These are phyloP conservation scores for Notodonta dromedarius DNA, from an alignment of 2,888 invertebrate genomes.

Conservation along the genomic window DNA sequence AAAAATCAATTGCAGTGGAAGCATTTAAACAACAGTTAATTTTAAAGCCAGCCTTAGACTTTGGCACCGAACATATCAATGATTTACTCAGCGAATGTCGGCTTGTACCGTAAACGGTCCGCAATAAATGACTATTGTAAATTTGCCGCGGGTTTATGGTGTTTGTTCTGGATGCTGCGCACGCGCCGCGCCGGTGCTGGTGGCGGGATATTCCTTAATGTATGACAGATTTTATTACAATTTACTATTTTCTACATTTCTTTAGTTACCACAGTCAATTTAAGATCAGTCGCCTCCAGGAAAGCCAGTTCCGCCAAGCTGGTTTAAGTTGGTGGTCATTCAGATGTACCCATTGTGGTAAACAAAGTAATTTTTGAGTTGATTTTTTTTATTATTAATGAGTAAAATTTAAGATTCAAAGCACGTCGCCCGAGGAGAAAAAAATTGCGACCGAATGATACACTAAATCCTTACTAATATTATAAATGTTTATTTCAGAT, in stretches of 20 bases:
- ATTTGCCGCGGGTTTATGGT: constrained; percentile 64
- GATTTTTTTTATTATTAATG: too few relatives aligned
- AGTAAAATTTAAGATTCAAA: too few relatives aligned
- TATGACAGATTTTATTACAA: background rate
- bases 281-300: too few relatives aligned
- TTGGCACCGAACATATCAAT: background rate
- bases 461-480: too few relatives aligned
- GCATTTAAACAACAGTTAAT: constrained; percentile 2
- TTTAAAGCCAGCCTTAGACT: background rate
- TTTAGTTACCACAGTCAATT: too few relatives aligned
- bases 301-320: too few relatives aligned
- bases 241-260: background rate
- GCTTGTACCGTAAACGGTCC: constrained; percentile 19
- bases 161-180: constrained; percentile 50
- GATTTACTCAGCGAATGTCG: background rate
- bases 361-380: too few relatives aligned
- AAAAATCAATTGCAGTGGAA: background rate
- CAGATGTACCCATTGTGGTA: too few relatives aligned
- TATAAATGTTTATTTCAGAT: too few relatives aligned
- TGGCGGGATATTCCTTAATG: constrained; percentile 1
- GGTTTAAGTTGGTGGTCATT: too few relatives aligned
- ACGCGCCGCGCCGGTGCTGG: background rate
- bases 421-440: too few relatives aligned
- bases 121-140: constrained; percentile 53
- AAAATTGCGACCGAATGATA: too few relatives aligned